Conservation (phyloP, 1,140 invertebrate species). For the Aleiodes sp. region DNA sequence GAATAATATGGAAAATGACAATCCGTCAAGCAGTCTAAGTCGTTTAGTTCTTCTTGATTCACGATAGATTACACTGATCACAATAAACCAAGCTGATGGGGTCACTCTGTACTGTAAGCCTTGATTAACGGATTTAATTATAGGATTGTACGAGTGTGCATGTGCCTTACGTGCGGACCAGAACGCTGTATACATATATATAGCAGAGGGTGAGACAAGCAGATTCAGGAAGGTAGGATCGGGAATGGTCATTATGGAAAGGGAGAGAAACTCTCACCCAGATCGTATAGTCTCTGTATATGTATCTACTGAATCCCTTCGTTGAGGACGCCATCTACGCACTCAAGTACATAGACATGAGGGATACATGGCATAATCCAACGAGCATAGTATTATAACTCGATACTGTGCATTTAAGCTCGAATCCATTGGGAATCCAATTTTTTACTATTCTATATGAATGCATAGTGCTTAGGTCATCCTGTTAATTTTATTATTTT, state of each 20-base stretch:
- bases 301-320: constrained; percentile 23
- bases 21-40: too few species aligned
- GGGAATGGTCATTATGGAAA: constrained; percentile 46
- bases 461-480: too few species aligned
- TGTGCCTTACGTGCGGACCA: neutral
- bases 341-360: neutral
- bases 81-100: constrained; percentile 64
- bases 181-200: constrained; percentile 9
- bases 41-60: constrained; percentile 64
- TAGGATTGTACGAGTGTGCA: constrained; percentile 47
- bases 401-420: neutral
- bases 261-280: constrained; percentile 47
- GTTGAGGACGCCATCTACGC: constrained; percentile 2
- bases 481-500: too few species aligned
- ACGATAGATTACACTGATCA: constrained; percentile 63
- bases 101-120: constrained; percentile 58
- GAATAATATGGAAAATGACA: too few species aligned
- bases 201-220: constrained; percentile 7
- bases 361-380: constrained; percentile 24
- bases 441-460: constrained; percentile 38
- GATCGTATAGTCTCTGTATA: constrained; percentile 36
- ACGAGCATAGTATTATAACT: constrained; percentile 33
- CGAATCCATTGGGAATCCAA: constrained; percentile 45
- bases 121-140: constrained; percentile 63
- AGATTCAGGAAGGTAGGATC: constrained; percentile 44